phyloP scores from a whole-genome alignment of 2,888 invertebrate species.

The Mythimna pallens region DNA sequence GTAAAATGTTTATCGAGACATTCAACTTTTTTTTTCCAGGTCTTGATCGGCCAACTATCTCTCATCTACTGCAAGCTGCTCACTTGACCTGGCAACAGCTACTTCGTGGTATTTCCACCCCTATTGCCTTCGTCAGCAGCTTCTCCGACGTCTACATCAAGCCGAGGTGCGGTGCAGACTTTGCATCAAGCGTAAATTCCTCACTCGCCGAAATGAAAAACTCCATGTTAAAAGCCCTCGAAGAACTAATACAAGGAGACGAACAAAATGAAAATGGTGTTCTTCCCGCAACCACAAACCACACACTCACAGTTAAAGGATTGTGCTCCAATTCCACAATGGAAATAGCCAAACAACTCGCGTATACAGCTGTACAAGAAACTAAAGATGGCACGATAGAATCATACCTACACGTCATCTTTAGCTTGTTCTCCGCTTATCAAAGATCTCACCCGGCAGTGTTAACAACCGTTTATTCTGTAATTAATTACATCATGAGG shows the following conservation, averaged over 20 bases:
- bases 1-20: neutral
- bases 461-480: conserved; percentile 64
- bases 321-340: conserved; percentile 88
- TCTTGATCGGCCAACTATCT: conserved; percentile 91
- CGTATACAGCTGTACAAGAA: conserved; percentile 79
- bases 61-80: conserved; percentile 92
- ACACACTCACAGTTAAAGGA: conserved; percentile 83
- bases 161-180: conserved; percentile 86
- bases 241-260: conserved; percentile 68
- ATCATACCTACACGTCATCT: conserved; percentile 63
- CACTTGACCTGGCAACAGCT: conserved; percentile 92
- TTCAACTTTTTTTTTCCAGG: conserved; percentile 80
- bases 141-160: conserved; percentile 93
- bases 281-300: conserved; percentile 58
- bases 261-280: conserved; percentile 43
- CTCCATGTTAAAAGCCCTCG: conserved; percentile 81
- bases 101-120: conserved; percentile 90
- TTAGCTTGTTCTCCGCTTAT: conserved; percentile 75
- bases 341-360: conserved; percentile 90
- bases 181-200: conserved; percentile 77
- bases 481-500: conserved; percentile 67
- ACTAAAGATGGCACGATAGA: conserved; percentile 48
- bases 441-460: conserved; percentile 75
- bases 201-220: conserved; percentile 88
- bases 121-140: conserved; percentile 90